Evolutionary conservation across 2,113 vertebrate species (phyloP).

Genomic region (Cyprinus carpio): DNA sequence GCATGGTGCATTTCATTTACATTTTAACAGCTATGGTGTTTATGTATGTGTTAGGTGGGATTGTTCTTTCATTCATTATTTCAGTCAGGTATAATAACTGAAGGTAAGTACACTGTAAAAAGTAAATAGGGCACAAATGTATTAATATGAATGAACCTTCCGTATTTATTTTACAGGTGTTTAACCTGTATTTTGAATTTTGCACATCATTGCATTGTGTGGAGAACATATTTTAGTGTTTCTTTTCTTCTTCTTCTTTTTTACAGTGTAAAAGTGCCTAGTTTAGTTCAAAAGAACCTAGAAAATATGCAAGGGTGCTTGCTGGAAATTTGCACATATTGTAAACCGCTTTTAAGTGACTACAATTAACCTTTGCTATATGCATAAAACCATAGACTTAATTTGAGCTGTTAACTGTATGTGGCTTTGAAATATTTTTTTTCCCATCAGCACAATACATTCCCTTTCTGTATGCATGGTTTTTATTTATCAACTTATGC

Average conservation of each 20-base stretch:
- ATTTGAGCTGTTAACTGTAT: not conserved
- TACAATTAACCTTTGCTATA: not conserved
- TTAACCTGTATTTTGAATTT: too few species aligned
- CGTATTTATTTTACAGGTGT: too few species aligned
- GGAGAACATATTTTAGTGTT: too few species aligned
- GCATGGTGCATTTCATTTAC: not conserved
- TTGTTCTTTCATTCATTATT: not conserved
- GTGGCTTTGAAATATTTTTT: constrained; percentile 17
- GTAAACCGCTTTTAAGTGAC: constrained; percentile 26
- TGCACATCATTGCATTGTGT: too few species aligned
- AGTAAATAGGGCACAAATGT: too few species aligned
- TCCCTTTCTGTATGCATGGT: not conserved
- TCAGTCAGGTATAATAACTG: not conserved
- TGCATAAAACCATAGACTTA: not conserved
- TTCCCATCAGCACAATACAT: not conserved
- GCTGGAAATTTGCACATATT: constrained; percentile 18
- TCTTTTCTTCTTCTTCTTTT: too few species aligned
- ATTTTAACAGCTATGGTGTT: not conserved
- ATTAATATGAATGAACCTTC: too few species aligned
- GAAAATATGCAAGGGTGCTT: not conserved
- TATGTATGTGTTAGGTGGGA: not conserved
- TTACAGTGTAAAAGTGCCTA: too few species aligned
- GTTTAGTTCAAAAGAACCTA: constrained; percentile 23
- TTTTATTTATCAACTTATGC: not conserved
- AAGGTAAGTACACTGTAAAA: not conserved